A percentile compares a stretch with the other conserved stretches of the same genome.
Evolutionary conservation across 2,888 invertebrate species (phyloP).

Genomic region (Xanthorhoe spadicearia): DNA sequence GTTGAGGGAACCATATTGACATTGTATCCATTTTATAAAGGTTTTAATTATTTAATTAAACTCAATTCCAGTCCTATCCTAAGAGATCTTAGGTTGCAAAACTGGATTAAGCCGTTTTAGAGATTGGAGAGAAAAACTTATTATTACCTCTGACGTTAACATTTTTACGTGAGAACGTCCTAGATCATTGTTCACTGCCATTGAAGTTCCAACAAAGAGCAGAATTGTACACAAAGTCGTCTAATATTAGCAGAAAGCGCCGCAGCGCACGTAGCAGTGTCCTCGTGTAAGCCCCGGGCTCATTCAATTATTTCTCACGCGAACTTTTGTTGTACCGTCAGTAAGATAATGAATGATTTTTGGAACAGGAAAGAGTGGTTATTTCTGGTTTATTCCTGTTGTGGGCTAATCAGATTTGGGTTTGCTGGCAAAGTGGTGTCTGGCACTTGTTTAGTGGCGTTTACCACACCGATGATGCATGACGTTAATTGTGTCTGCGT

Average conservation of each 20-base stretch:
- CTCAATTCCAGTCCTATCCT: too few species aligned
- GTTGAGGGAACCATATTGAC: too few species aligned
- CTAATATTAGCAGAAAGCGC: constrained; percentile 24
- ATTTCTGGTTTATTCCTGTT: too few species aligned
- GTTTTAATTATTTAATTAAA: too few species aligned
- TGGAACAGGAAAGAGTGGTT: too few species aligned
- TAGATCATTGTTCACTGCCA: not conserved
- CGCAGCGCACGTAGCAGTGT: constrained; percentile 7
- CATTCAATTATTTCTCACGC: constrained; percentile 55
- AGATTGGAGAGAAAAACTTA: not conserved
- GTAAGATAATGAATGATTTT: constrained; percentile 17
- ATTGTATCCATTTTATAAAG: too few species aligned
- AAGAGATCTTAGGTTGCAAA: too few species aligned
- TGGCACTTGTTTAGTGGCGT: too few species aligned
- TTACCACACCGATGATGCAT: too few species aligned
- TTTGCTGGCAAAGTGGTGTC: too few species aligned
- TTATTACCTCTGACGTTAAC: not conserved
- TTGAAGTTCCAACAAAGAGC: constrained; percentile 12
- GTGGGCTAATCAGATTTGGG: too few species aligned
- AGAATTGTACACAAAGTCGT: constrained; percentile 15
- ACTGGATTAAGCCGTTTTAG: not conserved
- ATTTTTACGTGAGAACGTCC: not conserved
- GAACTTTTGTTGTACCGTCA: constrained; percentile 44
- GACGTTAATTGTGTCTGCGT: too few species aligned
- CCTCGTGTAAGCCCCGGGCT: constrained; percentile 26